These are phyloP conservation scores for Dasypogon diadema DNA, from an alignment of 2,888 invertebrate species.

Conservation along the genomic window DNA sequence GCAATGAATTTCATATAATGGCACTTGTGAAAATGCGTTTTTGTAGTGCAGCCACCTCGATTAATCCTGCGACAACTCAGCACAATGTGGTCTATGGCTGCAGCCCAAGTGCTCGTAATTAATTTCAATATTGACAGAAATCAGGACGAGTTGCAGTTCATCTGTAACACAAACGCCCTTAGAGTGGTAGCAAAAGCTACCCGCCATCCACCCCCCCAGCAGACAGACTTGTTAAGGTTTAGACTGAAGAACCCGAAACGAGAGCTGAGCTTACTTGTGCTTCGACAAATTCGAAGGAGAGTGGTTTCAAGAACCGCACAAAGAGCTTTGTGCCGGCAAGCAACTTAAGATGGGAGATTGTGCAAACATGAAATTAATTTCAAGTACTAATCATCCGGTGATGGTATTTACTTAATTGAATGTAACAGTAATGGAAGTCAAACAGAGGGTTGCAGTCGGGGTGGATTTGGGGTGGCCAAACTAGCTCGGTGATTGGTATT, in stretches of 20 bases:
- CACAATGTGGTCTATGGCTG: conserved; percentile 19
- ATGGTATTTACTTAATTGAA: conserved; percentile 60
- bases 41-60: conserved; percentile 16
- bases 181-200: conserved; percentile 37
- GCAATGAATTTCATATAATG: conserved; percentile 53
- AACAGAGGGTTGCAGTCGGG: conserved; percentile 57
- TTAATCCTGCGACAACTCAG: conserved; percentile 27
- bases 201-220: too few species aligned
- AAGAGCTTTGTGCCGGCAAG: conserved; percentile 4
- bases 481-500: conserved; percentile 10
- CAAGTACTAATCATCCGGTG: conserved; percentile 59
- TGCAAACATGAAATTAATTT: conserved; percentile 60
- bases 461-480: conserved; percentile 56
- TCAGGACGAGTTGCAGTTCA: conserved; percentile 44
- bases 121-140: conserved; percentile 55
- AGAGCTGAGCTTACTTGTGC: conserved; percentile 1
- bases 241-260: background rate
- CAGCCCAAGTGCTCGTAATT: conserved; percentile 53
- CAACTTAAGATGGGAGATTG: conserved; percentile 56
- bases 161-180: conserved; percentile 32
- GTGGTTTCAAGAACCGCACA: conserved; percentile 2
- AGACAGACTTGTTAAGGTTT: conserved; percentile 12
- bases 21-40: conserved; percentile 53
- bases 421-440: conserved; percentile 60
- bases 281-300: conserved; percentile 10